phyloP scores from a whole-genome alignment of 2,797 vertebrate species.

The Pipistrellus nathusii region DNA sequence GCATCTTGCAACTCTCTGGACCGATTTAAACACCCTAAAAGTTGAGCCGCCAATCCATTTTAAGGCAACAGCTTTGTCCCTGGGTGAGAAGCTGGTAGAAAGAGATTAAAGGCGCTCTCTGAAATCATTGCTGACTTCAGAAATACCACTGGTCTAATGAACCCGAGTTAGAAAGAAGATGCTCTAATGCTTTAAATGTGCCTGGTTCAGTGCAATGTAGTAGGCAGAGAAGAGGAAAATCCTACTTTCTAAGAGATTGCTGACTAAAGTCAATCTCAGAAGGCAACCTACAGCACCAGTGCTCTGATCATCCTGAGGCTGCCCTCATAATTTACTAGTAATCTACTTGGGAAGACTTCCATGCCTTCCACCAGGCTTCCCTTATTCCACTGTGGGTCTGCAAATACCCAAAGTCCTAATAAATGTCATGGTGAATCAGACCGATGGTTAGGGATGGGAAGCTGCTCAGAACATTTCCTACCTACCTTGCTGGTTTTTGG shows the following conservation, averaged over 20 bases:
- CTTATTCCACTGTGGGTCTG: no score
- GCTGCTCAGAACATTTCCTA: neutral
- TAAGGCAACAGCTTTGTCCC: neutral
- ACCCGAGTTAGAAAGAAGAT: neutral
- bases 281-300: neutral
- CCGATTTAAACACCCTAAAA: neutral
- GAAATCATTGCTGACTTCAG: conserved; percentile 33
- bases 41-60: neutral
- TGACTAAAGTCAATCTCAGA: neutral
- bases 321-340: no score
- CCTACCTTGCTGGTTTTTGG: conserved; percentile 22
- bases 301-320: neutral
- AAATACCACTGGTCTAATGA: neutral
- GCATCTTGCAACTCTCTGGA: neutral
- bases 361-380: neutral
- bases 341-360: neutral
- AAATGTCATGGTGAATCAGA: neutral
- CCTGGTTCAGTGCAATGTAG: neutral
- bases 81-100: neutral
- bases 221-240: neutral
- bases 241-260: neutral
- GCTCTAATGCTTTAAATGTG: neutral
- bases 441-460: neutral
- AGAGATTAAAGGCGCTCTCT: neutral
- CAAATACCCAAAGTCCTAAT: neutral